Conservation (phyloP, 1,140 invertebrate species). For the Homarus americanus region DNA sequence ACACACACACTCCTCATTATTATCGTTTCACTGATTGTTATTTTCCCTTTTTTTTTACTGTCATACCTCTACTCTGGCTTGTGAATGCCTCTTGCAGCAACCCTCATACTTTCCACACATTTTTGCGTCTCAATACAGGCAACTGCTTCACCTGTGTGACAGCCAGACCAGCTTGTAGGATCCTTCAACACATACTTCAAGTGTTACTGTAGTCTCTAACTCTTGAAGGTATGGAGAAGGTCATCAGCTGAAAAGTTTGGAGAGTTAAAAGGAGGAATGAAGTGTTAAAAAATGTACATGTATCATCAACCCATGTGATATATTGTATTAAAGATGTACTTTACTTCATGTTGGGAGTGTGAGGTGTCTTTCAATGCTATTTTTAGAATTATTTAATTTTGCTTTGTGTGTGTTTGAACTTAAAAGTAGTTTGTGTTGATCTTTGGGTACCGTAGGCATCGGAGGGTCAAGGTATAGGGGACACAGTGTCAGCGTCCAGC, state of each 20-base stretch:
- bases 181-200: not conserved
- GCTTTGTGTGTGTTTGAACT: constrained; percentile 1
- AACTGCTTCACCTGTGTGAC: not conserved
- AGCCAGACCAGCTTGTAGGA: not conserved
- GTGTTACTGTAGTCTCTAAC: not conserved
- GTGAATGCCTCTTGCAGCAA: not conserved
- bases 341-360: not conserved
- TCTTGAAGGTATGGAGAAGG: not conserved
- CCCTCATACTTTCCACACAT: not conserved
- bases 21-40: too few relatives aligned
- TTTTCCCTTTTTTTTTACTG: not conserved
- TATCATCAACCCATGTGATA: not conserved
- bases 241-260: not conserved
- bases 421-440: constrained; percentile 43
- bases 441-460: constrained; percentile 52
- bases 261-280: too few relatives aligned
- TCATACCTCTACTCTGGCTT: not conserved
- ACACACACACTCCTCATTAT: too few relatives aligned
- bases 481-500: constrained; percentile 66
- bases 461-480: constrained; percentile 64
- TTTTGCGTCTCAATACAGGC: not conserved
- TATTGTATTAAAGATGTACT: not conserved
- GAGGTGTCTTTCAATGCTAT: not conserved
- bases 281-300: not conserved
- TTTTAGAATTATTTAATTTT: not conserved